phyloP scores from a whole-genome alignment of 2,888 invertebrate species.

The Sarcophaga caerulescens region DNA sequence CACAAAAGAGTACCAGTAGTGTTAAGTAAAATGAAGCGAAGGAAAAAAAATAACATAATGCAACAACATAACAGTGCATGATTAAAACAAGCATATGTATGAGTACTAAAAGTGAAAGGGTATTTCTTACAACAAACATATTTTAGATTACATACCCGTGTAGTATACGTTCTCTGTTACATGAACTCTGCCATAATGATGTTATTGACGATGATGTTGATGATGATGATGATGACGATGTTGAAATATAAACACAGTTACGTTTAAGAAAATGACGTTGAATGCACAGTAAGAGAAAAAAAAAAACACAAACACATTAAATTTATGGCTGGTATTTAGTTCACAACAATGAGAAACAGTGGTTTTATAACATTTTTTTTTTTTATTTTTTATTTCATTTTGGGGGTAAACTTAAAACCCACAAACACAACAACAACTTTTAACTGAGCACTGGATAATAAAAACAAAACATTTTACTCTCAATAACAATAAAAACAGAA shows the following conservation, averaged over 20 bases:
- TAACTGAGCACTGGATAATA: constrained; percentile 6
- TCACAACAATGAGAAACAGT: not conserved
- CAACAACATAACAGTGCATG: not conserved
- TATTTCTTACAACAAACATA: constrained; percentile 16
- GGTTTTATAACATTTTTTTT: not conserved
- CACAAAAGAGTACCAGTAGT: not conserved
- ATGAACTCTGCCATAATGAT: not conserved
- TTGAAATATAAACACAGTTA: not conserved
- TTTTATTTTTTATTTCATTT: constrained; percentile 1
- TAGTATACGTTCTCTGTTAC: constrained; percentile 42
- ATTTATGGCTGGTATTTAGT: constrained; percentile 13
- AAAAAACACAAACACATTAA: not conserved
- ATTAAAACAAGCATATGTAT: not conserved
- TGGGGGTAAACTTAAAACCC: constrained; percentile 10
- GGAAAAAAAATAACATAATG: not conserved
- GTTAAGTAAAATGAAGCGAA: not conserved
- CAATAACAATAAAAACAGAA: not conserved
- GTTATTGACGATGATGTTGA: not conserved
- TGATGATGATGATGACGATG: not conserved
- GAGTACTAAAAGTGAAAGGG: constrained; percentile 52
- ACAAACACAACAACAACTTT: not conserved
- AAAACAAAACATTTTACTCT: not conserved
- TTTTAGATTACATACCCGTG: too few relatives aligned
- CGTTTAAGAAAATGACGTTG: not conserved
- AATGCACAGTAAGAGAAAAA: not conserved